Base-by-base conservation (phyloP, 64 coral and sea anemone species). In the Acropora tenuis region DNA sequence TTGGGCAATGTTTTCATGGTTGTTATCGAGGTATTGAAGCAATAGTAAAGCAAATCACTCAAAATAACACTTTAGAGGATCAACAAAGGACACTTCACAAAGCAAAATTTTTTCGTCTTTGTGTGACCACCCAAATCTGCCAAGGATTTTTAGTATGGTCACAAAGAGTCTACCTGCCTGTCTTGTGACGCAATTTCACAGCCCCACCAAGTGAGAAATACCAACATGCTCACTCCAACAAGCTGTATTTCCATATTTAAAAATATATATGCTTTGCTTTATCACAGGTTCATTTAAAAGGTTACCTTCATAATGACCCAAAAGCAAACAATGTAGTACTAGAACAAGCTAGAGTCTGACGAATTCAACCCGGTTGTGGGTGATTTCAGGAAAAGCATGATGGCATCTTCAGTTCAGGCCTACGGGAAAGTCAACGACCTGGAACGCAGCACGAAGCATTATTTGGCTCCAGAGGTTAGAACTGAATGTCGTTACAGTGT, bases 301-400 rank as follows among this genome's bases (percentile, higher is more conserved):
- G 77, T 40, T 72, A 49, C 61, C 47, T 90, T 4, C 88, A 90
- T 17, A 90, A 90, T 43, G 88, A 90, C 17, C 80, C 73, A 3
- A 90, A 90, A 48, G 18, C 49, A 6, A 90, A 90, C 18, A 90
- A 90, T 73, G 88, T 90, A 1, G 58, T 90, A 3, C 47, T 90
- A 0, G 88, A 90, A 44, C 73, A 12, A 86, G 5, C 13, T n/a
- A 69, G 16, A 47, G 42, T 76, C 86, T 76, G 71, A 3, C 4
- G 18, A 76, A 77, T 88, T 57, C 73, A 8, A 53, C 75, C 86
- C 86, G 18, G 3, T 88, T 61, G 50, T 88, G 13, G 77, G 77
- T 47, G 86, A 88, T 88, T 88, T 88, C 43, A 74, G 86, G 50
- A 88, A 88, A 61, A 77, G 86, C 59, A 18, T 30, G 3, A 88